Conservation (phyloP, 2,797 vertebrate species). For the Amblyraja radiata region DNA sequence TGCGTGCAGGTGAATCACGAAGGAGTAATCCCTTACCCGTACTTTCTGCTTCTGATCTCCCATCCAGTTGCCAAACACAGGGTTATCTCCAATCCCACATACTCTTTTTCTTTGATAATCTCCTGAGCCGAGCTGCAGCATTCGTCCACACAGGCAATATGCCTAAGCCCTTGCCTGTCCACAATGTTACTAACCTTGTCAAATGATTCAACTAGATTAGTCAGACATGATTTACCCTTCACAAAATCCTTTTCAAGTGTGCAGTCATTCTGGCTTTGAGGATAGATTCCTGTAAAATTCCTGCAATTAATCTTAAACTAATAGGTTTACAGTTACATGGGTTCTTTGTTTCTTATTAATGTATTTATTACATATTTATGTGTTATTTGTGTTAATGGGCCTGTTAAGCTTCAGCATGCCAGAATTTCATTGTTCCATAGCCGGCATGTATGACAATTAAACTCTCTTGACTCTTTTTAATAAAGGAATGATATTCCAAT, state of each 20-base stretch:
- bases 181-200: not conserved
- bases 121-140: not conserved
- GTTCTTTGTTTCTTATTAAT: not conserved
- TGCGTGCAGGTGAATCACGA: no score
- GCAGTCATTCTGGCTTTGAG: not conserved
- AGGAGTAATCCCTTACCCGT: not conserved
- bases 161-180: not conserved
- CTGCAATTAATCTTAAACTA: conserved; percentile 3
- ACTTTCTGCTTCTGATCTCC: not conserved
- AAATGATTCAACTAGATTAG: not conserved
- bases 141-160: not conserved
- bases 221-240: not conserved
- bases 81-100: not conserved
- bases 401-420: no score
- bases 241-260: not conserved
- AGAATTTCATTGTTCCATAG: no score
- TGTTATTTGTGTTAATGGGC: no score
- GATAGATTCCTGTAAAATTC: not conserved
- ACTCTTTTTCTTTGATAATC: not conserved
- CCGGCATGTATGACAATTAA: no score
- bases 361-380: no score
- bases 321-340: not conserved
- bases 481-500: not conserved
- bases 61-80: not conserved
- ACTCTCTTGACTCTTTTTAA: not conserved